Evolutionary conservation across 2,797 vertebrate genomes (phyloP), one percentile per base, ranked within the genome.

Genomic region (Jordanella pulchra): DNA sequence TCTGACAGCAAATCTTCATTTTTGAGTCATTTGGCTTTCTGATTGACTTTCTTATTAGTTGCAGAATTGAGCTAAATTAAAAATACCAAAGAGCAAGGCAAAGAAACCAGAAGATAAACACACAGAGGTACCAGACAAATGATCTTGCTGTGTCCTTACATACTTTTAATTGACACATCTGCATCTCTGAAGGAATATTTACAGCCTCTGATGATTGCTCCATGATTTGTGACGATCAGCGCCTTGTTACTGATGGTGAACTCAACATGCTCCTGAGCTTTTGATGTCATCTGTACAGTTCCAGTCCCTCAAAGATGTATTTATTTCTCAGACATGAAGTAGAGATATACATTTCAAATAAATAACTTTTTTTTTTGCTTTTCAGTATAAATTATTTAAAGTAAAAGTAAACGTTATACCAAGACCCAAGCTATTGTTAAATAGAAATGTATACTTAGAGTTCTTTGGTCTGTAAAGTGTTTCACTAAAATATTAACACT

Each of bases 101-200:
- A 76, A 89, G 83, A 64, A 80, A 71, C 86, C 80, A 85, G 86
- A 89, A 90, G 84, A 89, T 86, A 91, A 91, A 92, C 85, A 92
- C 87, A 86, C 82, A 18, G 39, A 75, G 78, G 84, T 84, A 80
- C 73, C 84, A 83, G 82, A 82, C 27, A 73, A 77, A 83, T 70
- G 80, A 82, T 80, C 89, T 85, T 1, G 83, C 81, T 86, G 82
- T 75, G 84, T 84, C 85, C 88, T 83, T 60, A 84, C 78, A 73
- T 86, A 87, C 86, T 77, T 93, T 92, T 93, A 93, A 93, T 93
- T 94, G 93, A 94, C 92, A 93, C 91, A 94, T 93, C 92, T 91
- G 92, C 89, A 93, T 93, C 89, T 80, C 88, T 93, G 90, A 93
- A 93, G 89, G 90, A 93, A 93, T 92, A 91, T 94, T 93, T 91